Evolutionary conservation across 64 coral and sea anemone genomes (phyloP), one percentile per base, ranked within the genome.

Genomic region (Pachyseris speciosa): DNA sequence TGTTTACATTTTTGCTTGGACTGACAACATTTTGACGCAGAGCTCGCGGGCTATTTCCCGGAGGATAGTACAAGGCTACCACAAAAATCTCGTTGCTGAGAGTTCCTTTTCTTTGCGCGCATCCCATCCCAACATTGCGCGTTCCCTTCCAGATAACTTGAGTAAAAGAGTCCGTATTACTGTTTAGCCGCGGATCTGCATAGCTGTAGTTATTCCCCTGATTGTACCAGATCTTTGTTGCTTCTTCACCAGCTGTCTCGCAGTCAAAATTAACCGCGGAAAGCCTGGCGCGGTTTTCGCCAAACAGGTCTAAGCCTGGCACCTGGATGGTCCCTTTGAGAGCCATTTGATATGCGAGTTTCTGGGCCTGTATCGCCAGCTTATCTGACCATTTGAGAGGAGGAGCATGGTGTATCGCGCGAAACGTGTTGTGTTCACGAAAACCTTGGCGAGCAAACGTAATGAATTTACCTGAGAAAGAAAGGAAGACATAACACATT

Each of bases 51-150:
- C 86, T 85, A 19, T 96, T 96, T 65, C 95, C 95, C 8, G 95
- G 78, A 1, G 95, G 95, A 29, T 80, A 78, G 33, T 96, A 96
- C 4, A 96, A 66, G 4, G 95, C 91, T 11, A 96, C 91, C 2
- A 96, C 95, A 37, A 86, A 96, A 10, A 96, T 96, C 71, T 96
- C 95, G 47, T 96, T 93, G 4, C 86, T 96, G 15, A 96, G 70
- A 3, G 95, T 89, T 9, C 95, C 95, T 34, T 96, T 96, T 64
- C 95, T 89, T 39, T 96, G 91, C 27, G 95, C 95, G 72, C 95
- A 96, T 10, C 95, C 95, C 95, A 96, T 96, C 42, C 95, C 95
- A 22, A 96, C 41, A 38, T 96, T 91, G 25, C 92, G 91, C 11
- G 78, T 93, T 11, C 75, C 91, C 89, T 96, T 96, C 95, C 95